These are phyloP conservation scores for Mormyrus proboscirostris DNA, from an alignment of 2,797 vertebrate species.

Conservation along the genomic window DNA sequence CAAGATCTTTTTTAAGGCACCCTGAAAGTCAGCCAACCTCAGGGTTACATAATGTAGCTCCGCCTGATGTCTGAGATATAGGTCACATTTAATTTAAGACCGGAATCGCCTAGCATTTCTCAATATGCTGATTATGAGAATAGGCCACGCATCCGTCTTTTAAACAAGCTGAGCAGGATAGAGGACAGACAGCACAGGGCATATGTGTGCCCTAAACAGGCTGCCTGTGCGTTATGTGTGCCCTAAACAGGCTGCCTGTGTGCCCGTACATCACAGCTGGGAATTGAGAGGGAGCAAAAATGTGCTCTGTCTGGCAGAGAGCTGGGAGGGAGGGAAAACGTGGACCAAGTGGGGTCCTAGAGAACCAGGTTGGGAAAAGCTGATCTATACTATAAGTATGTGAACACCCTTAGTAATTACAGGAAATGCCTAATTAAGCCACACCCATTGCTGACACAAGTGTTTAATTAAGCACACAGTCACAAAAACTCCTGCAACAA, in stretches of 20 bases:
- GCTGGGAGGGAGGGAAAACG: not conserved
- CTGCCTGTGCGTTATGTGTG: not conserved
- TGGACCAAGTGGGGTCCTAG: not conserved
- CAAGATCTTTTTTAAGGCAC: not conserved
- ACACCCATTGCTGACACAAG: not conserved
- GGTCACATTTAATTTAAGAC: not conserved
- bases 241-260: too few species aligned
- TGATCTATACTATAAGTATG: not conserved
- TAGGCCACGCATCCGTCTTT: not conserved
- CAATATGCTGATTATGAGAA: not conserved
- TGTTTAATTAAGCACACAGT: not conserved
- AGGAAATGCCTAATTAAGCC: not conserved
- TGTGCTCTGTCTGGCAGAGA: too few species aligned
- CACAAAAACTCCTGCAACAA: not conserved
- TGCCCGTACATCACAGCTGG: not conserved
- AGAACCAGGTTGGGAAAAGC: not conserved
- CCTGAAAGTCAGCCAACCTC: not conserved
- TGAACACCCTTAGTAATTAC: not conserved
- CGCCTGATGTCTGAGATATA: not conserved
- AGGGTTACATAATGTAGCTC: not conserved
- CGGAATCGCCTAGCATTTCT: not conserved
- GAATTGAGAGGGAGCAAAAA: not conserved
- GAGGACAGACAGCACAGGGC: not conserved
- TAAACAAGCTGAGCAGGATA: not conserved
- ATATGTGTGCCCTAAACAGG: not conserved